phyloP scores from a whole-genome alignment of 2,113 vertebrate species.

The Setophaga coronata region DNA sequence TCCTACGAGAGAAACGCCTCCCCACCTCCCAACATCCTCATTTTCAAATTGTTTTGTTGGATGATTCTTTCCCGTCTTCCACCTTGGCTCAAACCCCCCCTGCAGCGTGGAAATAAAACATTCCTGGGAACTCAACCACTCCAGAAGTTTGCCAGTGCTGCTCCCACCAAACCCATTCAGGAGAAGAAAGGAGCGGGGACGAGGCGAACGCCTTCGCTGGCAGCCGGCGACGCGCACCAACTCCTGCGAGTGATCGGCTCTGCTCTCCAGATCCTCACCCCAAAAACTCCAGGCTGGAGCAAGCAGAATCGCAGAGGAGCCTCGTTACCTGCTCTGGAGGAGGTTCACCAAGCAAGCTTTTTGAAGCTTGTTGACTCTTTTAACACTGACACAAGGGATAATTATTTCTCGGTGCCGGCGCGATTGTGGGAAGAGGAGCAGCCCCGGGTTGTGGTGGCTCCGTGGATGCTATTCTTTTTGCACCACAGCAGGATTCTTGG shows the following conservation, averaged over 20 bases:
- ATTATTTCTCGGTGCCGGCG: slow-evolving; percentile 58
- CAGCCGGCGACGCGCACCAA: neutral
- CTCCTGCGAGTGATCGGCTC: neutral
- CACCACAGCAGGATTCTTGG: slow-evolving; percentile 88
- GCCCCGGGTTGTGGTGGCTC: slow-evolving; percentile 44
- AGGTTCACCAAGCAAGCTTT: slow-evolving; percentile 32
- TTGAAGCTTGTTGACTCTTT: slow-evolving; percentile 68
- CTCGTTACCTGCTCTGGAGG: slow-evolving; percentile 45
- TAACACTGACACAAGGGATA: slow-evolving; percentile 57
- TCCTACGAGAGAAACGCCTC: neutral
- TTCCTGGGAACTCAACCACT: neutral
- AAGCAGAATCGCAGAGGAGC: slow-evolving; percentile 25
- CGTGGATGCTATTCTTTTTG: slow-evolving; percentile 71
- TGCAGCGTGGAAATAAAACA: neutral
- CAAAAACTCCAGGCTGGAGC: neutral
- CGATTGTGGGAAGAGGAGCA: slow-evolving; percentile 47
- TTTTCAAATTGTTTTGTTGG: neutral
- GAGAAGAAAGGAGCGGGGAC: neutral
- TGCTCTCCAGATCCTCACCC: neutral
- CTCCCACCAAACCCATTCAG: neutral
- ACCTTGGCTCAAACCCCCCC: neutral
- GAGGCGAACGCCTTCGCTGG: neutral
- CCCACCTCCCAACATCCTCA: neutral
- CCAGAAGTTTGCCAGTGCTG: neutral
- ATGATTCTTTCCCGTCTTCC: neutral